Evolutionary conservation across 2,113 vertebrate genomes (phyloP), one percentile per base, ranked within the genome.

Genomic region (Balaenoptera acutorostrata): DNA sequence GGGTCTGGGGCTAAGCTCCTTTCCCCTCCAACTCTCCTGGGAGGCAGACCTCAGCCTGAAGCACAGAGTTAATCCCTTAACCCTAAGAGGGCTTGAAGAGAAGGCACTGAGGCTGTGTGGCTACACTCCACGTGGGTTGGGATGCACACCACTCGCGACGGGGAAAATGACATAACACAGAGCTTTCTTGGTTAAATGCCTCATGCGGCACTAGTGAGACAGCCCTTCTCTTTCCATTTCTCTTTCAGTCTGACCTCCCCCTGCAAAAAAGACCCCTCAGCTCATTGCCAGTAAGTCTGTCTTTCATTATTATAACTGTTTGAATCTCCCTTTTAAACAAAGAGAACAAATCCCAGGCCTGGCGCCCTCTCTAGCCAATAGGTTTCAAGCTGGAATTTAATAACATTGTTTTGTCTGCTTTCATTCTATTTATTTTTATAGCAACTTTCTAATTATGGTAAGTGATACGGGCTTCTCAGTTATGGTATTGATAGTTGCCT

Each of bases 71-170:
- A 31, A 85, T 13, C 23, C 82, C 17, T 17, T 36, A 4, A 12
- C 41, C 27, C 31, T 20, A 3, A 15, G n/a, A n/a, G 25, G 33
- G 18, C 23, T 64, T 75, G 14, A 20, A 39, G 31, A 49, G 80
- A 9, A 20, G 72, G 7, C 31, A 12, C 27, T 10, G 0, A 0
- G 13, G 36, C 75, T 63, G 33, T 1, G 23, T 13, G 31, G 8
- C 69, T 20, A 4, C 4, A 6, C 68, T 61, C 31, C 8, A 0
- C 0, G 0, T 1, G 66, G 31, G 0, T 0, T 5, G n/a, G 46
- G 57, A 39, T 11, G 20, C 11, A 55, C 12, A 14, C 29, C 4
- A 1, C 25, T 14, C 11, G 7, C 14, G 27, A 83, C 20, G 59
- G 3, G 21, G 21, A 68, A 20, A 41, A 49, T 2, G 31, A n/a